Evolutionary conservation across 2,113 vertebrate species (phyloP).

Genomic region (Pao palembangensis): DNA sequence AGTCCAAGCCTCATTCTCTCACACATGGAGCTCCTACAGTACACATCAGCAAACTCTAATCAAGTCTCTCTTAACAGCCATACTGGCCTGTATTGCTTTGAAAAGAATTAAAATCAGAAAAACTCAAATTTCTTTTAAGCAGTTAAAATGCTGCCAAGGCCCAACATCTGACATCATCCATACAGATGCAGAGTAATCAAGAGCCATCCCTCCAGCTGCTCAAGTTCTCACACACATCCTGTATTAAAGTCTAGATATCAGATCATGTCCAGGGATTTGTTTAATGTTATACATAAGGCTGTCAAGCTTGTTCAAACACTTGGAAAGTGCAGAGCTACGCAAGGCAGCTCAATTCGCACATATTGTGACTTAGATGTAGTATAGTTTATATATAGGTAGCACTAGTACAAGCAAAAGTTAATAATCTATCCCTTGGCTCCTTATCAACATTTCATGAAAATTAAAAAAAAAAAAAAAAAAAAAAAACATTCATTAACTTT

Average conservation of each 20-base stretch:
- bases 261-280: too few relatives aligned
- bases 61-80: constrained; percentile 19
- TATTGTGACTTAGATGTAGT: too few relatives aligned
- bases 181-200: constrained; percentile 48
- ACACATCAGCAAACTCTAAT: constrained; percentile 38
- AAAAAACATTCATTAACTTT: too few relatives aligned
- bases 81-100: constrained; percentile 24
- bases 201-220: constrained; percentile 63
- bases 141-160: not conserved
- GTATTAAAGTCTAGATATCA: too few relatives aligned
- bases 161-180: constrained; percentile 58
- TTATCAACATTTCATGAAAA: too few relatives aligned
- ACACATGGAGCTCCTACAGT: not conserved
- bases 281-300: constrained; percentile 3
- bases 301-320: too few relatives aligned
- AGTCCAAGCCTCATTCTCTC: constrained; percentile 33
- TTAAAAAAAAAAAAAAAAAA: too few relatives aligned
- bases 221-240: constrained; percentile 31
- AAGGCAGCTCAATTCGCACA: too few relatives aligned
- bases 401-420: too few relatives aligned
- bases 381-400: too few relatives aligned
- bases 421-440: too few relatives aligned
- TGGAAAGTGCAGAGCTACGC: too few relatives aligned
- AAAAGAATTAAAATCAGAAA: constrained; percentile 23
- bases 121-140: not conserved